phyloP scores from a whole-genome alignment of 2,113 vertebrate genomes.

The Anarhynchus alexandrinus region DNA sequence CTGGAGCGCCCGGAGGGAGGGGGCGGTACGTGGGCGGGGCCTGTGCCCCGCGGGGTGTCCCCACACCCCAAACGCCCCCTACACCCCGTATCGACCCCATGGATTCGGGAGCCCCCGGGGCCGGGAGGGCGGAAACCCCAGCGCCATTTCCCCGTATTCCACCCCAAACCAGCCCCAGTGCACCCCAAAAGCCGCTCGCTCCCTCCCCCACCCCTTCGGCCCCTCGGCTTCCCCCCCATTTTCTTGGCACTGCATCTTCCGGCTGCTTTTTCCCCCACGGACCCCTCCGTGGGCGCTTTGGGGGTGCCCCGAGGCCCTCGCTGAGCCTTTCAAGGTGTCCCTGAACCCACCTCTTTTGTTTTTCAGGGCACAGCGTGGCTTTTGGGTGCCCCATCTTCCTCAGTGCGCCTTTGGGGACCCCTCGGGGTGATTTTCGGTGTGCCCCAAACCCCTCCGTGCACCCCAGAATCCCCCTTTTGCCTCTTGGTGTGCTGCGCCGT shows the following conservation, averaged over 20 bases:
- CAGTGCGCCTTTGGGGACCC: neutral
- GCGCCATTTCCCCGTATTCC: neutral
- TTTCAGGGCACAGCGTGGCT: rapidly evolving
- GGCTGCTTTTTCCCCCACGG: rapidly evolving
- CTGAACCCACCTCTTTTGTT: neutral
- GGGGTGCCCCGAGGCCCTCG: neutral
- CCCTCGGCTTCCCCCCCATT: rapidly evolving
- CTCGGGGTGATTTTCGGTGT: rapidly evolving
- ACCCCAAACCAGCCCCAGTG: neutral
- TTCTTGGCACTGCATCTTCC: neutral
- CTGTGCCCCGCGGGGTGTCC: too few relatives aligned
- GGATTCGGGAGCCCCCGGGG: neutral
- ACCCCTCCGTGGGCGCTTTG: neutral
- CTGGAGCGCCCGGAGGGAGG: rapidly evolving
- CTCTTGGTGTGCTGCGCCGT: rapidly evolving
- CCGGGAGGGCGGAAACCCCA: too few relatives aligned
- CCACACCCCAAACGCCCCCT: neutral
- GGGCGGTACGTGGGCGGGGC: neutral
- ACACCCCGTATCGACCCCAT: neutral
- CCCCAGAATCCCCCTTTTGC: neutral
- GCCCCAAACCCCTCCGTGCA: rapidly evolving
- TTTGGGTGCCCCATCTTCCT: too few relatives aligned
- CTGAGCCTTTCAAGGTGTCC: too few relatives aligned
- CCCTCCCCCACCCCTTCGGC: neutral
- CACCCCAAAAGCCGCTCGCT: rapidly evolving